Evolutionary conservation across 2,888 invertebrate genomes (phyloP).

Genomic region (Xestia ashworthii): DNA sequence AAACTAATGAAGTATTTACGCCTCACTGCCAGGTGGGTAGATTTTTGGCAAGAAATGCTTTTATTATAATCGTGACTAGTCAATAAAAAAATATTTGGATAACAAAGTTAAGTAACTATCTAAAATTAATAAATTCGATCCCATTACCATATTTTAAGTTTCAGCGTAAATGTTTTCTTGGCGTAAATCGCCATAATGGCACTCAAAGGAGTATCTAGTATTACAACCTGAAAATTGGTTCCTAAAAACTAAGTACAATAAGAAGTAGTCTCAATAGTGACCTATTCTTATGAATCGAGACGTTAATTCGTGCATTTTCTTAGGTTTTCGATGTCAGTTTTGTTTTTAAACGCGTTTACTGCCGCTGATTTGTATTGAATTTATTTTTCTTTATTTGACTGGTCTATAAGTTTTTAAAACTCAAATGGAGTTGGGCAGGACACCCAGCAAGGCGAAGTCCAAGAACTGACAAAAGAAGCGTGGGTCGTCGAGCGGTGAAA

Average conservation of each 20-base stretch:
- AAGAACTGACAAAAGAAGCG: no score
- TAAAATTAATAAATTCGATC: slow-evolving; percentile 49
- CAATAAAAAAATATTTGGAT: slow-evolving; percentile 11
- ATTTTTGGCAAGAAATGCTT: slow-evolving; percentile 46
- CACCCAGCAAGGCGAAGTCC: no score
- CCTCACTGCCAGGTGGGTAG: slow-evolving; percentile 36
- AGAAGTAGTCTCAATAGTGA: neutral
- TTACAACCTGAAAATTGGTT: neutral
- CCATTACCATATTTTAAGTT: slow-evolving; percentile 25
- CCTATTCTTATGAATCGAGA: slow-evolving; percentile 18
- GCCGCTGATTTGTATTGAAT: neutral
- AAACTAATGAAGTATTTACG: neutral
- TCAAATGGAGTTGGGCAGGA: no score
- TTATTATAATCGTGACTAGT: slow-evolving; percentile 43
- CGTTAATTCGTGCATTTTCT: neutral
- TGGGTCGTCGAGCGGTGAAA: no score
- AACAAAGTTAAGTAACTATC: slow-evolving; percentile 15
- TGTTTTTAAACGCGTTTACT: slow-evolving; percentile 26
- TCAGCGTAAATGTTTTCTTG: slow-evolving; percentile 46
- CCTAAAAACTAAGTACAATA: slow-evolving; percentile 1
- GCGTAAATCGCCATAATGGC: slow-evolving; percentile 42
- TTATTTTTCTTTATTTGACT: neutral
- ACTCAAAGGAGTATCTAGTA: slow-evolving; percentile 14
- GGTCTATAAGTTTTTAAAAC: neutral
- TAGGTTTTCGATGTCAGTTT: neutral